Base-by-base conservation (phyloP, 2,797 vertebrate genomes). In the Coregonus suidteri region DNA sequence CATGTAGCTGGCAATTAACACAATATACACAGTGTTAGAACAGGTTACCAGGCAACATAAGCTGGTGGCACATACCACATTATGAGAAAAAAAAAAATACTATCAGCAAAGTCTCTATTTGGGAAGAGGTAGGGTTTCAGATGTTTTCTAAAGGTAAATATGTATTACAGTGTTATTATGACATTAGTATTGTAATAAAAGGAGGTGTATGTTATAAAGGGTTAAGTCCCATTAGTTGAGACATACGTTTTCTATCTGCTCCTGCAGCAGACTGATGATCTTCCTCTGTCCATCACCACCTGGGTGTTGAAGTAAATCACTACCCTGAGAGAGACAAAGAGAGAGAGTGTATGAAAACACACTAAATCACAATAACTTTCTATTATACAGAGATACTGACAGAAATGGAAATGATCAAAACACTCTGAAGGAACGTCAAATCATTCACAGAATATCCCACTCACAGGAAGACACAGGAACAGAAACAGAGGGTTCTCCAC, bases 271-370 rank as follows among this genome's bases (percentile, higher is more conserved):
- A 72, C 4, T 51, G 82, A 98, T 97, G 85, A 99, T 93, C 89
- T 92, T 96, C 82, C 88, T 92, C 76, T 95, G 96, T 56, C 96
- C 97, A 35, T 95, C 16, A 98, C 93, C 89, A 98, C 95, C 90
- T 98, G 96, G 83, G 95, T 94, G 84, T 96, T 94, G 90, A 98
- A 95, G 91, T 98, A 98, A 92, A 96, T 96, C 59, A 95, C 81
- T 0, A 95, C 94, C 84, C 98, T 99, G 90, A 14, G 56, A 81
- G 77, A 35, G 79, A 41, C 59, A 78, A 3, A 77, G 34, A 70
- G 9, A 74, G 4, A 34, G 15, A 31, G 14, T 68, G 18, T 35
- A 64, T 3, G 56, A 20, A 35, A 4, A 66, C 66, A 35, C 20
- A 66, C 34, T 25, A 15, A 15, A 31, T 20, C 64, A 51, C 9